These are phyloP conservation scores for Trachelus tabidus DNA, from an alignment of 2,888 invertebrate species.

Conservation along the genomic window DNA sequence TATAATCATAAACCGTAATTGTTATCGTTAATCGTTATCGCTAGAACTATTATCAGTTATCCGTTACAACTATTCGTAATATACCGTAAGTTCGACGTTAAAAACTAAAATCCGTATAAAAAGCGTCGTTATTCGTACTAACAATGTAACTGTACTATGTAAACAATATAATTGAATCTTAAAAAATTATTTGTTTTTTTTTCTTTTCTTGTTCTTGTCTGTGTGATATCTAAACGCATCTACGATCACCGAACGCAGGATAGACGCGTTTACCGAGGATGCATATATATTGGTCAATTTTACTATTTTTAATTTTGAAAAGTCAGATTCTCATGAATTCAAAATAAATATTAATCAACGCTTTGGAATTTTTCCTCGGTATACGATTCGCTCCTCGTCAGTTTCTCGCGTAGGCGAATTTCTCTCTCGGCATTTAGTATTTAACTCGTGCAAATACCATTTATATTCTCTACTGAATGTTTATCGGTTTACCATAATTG, in stretches of 20 bases:
- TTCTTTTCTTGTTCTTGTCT: slow-evolving; percentile 25
- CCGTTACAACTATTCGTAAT: slow-evolving; percentile 49
- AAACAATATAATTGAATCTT: slow-evolving; percentile 59
- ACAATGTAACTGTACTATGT: slow-evolving; percentile 57
- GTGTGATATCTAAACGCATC: slow-evolving; percentile 28
- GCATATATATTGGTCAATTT: slow-evolving; percentile 13
- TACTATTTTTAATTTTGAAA: background rate
- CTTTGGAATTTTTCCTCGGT: background rate
- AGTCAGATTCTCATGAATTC: background rate
- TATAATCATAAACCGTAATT: slow-evolving; percentile 20
- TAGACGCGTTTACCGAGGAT: background rate
- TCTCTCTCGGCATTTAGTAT: slow-evolving; percentile 19
- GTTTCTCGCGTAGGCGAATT: slow-evolving; percentile 1
- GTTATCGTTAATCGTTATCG: slow-evolving; percentile 50
- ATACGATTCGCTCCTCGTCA: background rate
- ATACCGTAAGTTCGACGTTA: slow-evolving; percentile 60
- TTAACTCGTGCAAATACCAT: slow-evolving; percentile 39
- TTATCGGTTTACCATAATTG: slow-evolving; percentile 34
- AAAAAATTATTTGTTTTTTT: slow-evolving; percentile 56
- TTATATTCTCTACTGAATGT: slow-evolving; percentile 4
- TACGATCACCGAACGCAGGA: background rate
- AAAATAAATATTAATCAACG: background rate
- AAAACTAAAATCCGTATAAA: slow-evolving; percentile 66
- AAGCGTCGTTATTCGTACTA: slow-evolving; percentile 63
- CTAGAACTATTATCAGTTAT: slow-evolving; percentile 47